Evolutionary conservation across 2,113 vertebrate genomes (phyloP).

Genomic region (Tragelaphus scriptus): DNA sequence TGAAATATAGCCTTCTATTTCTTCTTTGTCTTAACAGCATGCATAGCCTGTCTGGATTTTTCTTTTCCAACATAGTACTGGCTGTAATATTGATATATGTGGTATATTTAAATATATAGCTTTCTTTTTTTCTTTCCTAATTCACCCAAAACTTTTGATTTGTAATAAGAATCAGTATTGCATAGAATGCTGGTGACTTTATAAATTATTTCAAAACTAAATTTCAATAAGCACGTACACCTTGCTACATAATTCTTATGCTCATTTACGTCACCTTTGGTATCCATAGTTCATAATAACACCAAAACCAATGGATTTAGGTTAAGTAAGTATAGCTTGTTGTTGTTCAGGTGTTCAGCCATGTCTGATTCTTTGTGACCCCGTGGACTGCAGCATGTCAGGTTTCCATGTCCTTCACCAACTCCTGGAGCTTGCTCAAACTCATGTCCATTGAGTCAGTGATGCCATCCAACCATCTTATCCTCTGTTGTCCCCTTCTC

Average conservation of each 20-base stretch:
- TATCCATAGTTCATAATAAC: not conserved
- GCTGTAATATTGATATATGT: not conserved
- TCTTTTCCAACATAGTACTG: not conserved
- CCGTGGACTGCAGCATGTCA: not conserved
- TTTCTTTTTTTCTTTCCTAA: not conserved
- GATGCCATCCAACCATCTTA: not conserved
- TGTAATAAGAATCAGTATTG: not conserved
- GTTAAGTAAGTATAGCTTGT: not conserved
- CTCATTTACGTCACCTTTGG: not conserved
- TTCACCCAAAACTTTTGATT: conserved; percentile 17
- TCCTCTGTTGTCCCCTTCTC: not conserved
- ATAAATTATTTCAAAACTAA: conserved; percentile 10
- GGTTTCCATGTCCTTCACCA: not conserved
- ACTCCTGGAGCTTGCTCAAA: not conserved
- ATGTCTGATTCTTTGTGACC: not conserved
- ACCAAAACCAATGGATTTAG: not conserved
- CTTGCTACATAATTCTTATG: not conserved
- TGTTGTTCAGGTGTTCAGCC: not conserved
- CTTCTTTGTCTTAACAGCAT: not conserved
- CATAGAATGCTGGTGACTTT: not conserved
- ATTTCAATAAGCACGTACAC: not conserved
- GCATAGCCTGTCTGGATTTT: not conserved
- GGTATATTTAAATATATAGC: not conserved
- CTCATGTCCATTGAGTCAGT: not conserved
- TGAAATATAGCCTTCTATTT: not conserved